These are phyloP conservation scores for Chloropsis hardwickii DNA, from an alignment of 2,113 vertebrate genomes.

Conservation along the genomic window DNA sequence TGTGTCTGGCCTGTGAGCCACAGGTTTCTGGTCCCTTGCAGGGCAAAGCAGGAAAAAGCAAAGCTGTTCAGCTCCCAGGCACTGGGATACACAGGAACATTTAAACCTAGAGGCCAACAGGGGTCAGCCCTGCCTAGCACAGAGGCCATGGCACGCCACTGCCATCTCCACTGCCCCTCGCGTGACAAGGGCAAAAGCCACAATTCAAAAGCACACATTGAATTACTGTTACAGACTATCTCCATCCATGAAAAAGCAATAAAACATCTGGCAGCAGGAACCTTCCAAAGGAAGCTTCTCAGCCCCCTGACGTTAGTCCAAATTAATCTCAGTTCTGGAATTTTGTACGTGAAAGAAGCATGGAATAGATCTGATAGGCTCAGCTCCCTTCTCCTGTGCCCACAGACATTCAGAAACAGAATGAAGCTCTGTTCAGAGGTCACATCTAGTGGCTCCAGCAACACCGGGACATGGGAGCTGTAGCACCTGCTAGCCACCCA, in stretches of 20 bases:
- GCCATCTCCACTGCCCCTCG: background rate
- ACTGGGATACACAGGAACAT: background rate
- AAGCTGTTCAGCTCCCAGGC: background rate
- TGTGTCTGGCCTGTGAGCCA: background rate
- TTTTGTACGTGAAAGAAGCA: background rate
- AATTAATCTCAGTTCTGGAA: background rate
- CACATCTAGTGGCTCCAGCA: background rate
- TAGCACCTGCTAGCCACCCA: background rate
- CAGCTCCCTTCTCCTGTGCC: background rate
- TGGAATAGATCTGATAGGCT: background rate
- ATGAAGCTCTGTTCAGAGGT: background rate
- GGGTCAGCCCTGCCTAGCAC: conserved; percentile 7
- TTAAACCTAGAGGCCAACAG: background rate
- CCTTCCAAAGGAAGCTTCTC: background rate
- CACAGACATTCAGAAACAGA: background rate
- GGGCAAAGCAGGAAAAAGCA: background rate
- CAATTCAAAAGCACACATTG: background rate
- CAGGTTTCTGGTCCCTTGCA: background rate
- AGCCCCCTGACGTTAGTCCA: background rate
- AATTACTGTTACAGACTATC: background rate
- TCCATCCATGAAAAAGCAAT: background rate
- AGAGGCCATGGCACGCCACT: accelerated
- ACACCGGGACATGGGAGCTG: background rate
- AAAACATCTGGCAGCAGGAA: background rate
- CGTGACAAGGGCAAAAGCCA: background rate